Evolutionary conservation across 2,888 invertebrate genomes (phyloP), one percentile per base, ranked within the genome.

Genomic region (Ormyrus pomaceus): DNA sequence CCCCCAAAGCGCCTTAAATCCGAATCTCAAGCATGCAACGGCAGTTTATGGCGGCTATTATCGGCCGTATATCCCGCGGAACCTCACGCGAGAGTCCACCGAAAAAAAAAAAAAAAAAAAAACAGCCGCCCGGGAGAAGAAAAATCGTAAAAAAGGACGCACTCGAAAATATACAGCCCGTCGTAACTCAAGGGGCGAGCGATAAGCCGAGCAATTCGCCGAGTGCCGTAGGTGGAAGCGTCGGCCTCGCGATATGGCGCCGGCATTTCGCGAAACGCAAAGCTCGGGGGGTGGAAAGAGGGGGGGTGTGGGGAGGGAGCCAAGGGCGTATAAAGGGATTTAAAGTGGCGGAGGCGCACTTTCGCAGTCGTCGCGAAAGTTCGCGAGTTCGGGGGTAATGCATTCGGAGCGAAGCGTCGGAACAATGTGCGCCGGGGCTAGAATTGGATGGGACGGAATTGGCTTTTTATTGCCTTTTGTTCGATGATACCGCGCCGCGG

Each of bases 201-300:
- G 80, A 80, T 80, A 80, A 80, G 80, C 76, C 80, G 66, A 71
- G 80, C 80, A 80, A 80, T 80, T 80, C 80, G 76, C 80, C 79
- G 75, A 70, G 74, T 71, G 73, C 73, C 8, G 53, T 55, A 53
- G 19, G 72, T 55, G 69, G n/a, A n/a, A 11, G 53, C 34, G 34
- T 34, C 50, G 5, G 13, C 46, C 8, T 45, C 9, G 51, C 72
- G 73, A 73, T 69, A 73, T 64, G 68, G 70, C 69, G 64, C 51
- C 59, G 53, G 77, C 65, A 71, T 79, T 75, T 70, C 53, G 70
- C 70, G 74, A 79, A 58, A 77, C 58, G 71, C 65, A 77, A 71
- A 77, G 55, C 77, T 58, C 71, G 13, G 19, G 51, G 62, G 34
- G 34, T 34, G 34, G 34, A 34, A 3, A 34, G 34, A 4, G 34